Conservation (phyloP, 2,797 vertebrate species). For the Coranthus polyacanthus region DNA sequence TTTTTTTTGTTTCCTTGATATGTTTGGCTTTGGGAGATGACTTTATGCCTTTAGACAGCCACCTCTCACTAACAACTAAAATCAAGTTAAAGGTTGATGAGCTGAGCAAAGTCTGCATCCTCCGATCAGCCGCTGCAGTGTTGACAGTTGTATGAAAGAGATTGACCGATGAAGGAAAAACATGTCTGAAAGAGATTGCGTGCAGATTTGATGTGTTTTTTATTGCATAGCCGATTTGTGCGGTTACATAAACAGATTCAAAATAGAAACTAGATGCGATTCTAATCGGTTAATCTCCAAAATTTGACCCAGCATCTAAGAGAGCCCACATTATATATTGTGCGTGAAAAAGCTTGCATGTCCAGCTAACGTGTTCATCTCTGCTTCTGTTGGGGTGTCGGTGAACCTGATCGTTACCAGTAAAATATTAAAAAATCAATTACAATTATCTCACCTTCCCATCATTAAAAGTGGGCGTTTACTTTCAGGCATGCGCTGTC, state of each 20-base stretch:
- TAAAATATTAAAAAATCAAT: too few relatives aligned
- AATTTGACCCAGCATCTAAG: constrained; percentile 43
- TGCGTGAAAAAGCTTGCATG: background rate
- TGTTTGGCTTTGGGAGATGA: background rate
- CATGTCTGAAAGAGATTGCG: background rate
- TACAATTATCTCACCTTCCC: constrained; percentile 1
- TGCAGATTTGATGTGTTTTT: constrained; percentile 32
- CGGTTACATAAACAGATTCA: constrained; percentile 60
- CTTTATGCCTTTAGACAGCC: background rate
- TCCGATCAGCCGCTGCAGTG: background rate
- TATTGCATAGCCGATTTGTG: constrained; percentile 40
- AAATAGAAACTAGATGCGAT: constrained; percentile 53
- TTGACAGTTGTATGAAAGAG: background rate
- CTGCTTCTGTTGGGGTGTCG: too few relatives aligned
- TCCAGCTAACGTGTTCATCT: too few relatives aligned
- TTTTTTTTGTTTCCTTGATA: constrained; percentile 3
- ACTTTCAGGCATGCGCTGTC: background rate
- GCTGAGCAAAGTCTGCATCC: constrained; percentile 3
- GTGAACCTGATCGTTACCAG: too few relatives aligned
- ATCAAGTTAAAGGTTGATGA: constrained; percentile 17
- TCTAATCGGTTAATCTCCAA: constrained; percentile 64
- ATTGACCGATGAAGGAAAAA: background rate
- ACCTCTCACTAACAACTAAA: background rate
- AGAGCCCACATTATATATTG: background rate
- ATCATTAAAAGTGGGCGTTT: constrained; percentile 10